Evolutionary conservation across 2,888 invertebrate species (phyloP).

Genomic region (Pseudococcus viburni): DNA sequence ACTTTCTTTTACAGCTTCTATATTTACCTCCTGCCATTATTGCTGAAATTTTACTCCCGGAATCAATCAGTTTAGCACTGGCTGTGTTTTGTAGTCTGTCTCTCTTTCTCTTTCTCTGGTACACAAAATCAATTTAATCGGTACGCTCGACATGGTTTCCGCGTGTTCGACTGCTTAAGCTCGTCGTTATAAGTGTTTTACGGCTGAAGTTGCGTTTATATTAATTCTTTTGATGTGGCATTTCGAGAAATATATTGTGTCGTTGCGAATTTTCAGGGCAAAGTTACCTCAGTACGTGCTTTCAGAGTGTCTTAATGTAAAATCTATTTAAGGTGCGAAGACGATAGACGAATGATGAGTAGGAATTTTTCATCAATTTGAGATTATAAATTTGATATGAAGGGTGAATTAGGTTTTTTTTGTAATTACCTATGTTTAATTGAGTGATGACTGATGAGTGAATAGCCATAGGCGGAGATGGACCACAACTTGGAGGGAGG

Average conservation of each 20-base stretch:
- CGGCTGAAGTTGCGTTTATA: constrained; percentile 32
- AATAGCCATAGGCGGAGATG: too few species aligned
- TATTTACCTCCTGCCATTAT: constrained; percentile 50
- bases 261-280: not conserved
- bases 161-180: constrained; percentile 17
- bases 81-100: not conserved
- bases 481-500: too few species aligned
- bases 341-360: too few species aligned
- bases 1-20: constrained; percentile 31
- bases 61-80: constrained; percentile 33
- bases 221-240: constrained; percentile 36
- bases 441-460: too few species aligned
- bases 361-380: too few species aligned
- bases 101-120: not conserved
- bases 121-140: constrained; percentile 40
- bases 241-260: constrained; percentile 31
- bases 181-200: constrained; percentile 21
- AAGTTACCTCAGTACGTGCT: not conserved
- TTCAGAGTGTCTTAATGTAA: not conserved
- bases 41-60: constrained; percentile 20
- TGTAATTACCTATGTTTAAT: too few species aligned
- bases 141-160: constrained; percentile 30
- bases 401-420: too few species aligned
- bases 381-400: too few species aligned
- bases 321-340: not conserved